phyloP scores from a whole-genome alignment of 2,113 vertebrate species.

The Melanerpes formicivorus region DNA sequence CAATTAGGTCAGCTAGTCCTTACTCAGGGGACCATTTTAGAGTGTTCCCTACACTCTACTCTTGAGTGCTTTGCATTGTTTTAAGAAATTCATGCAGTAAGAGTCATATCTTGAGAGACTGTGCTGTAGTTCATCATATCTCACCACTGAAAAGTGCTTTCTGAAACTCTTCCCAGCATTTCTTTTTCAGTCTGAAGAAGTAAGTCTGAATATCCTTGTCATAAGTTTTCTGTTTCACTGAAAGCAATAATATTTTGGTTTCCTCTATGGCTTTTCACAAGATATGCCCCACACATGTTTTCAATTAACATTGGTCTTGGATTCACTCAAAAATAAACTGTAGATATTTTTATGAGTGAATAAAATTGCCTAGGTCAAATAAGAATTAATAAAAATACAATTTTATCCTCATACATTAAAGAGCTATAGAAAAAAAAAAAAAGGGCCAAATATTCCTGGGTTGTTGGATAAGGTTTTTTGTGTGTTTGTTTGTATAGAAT shows the following conservation, averaged over 20 bases:
- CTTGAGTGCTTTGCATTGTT: slow-evolving; percentile 63
- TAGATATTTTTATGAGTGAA: not conserved
- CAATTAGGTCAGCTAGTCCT: slow-evolving; percentile 64
- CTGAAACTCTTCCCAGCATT: not conserved
- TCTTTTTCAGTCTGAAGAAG: not conserved
- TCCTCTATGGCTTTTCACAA: not conserved
- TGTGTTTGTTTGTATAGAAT: too few relatives aligned
- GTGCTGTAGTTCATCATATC: not conserved
- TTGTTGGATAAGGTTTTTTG: not conserved
- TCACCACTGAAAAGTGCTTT: not conserved
- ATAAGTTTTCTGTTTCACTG: not conserved
- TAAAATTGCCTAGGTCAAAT: not conserved
- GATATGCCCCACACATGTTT: not conserved
- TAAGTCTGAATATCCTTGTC: not conserved
- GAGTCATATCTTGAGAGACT: not conserved
- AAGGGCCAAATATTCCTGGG: not conserved
- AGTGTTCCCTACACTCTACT: slow-evolving; percentile 30
- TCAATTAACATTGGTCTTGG: not conserved
- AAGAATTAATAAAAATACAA: not conserved
- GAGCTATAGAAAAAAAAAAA: not conserved
- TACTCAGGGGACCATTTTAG: slow-evolving; percentile 51
- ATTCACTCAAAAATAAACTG: not conserved
- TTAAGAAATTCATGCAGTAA: slow-evolving; percentile 23
- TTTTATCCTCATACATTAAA: not conserved
- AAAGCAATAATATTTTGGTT: not conserved